Evolutionary conservation across 2,888 invertebrate species (phyloP), one percentile per base, ranked within the genome.

Genomic region (Tryphoninae sp.): DNA sequence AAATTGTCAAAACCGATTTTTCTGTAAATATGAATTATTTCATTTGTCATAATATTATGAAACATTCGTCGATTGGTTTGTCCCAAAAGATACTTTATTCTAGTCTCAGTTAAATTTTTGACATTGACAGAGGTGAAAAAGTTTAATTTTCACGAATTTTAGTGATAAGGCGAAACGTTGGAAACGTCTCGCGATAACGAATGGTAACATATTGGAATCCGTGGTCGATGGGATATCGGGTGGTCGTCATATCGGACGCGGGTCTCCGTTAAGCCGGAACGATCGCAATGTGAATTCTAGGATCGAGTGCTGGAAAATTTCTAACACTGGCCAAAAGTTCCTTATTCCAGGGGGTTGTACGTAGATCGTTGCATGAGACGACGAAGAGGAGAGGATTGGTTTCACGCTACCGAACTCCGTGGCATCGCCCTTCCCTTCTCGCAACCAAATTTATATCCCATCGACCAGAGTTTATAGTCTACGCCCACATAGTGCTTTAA

Each of bases 391-490:
- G 49, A 1, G 49, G 45, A 23, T 62, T 26, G 78, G 77, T 74
- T 81, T 74, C 81, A 59, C 77, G 77, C 64, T 68, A 61, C 49
- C 68, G 69, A 59, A 74, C 64, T 69, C 19, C 33, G 55, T 64
- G 22, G 73, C 73, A 61, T 76, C 62, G 22, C 62, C 67, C 59
- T 75, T 65, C 71, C 62, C 45, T 67, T 6, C 78, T 16, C 61
- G 49, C 75, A 75, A 72, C 72, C 55, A 82, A 82, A 82, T 82
- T 82, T 82, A 82, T 82, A 79, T 79, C 75, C 75, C 72, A 72
- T 58, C 67, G 75, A 55, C 75, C 26, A 49, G 72, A 79, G 72
- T 82, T 82, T 79, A 82, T 81, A 78, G 78, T 74, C 53, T 61
- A 61, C 22, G 62, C 53, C 67, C 49, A 53, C 61, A n/a, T 68